Evolutionary conservation across 2,888 invertebrate genomes (phyloP).

Genomic region (Acanthopleura granulata): DNA sequence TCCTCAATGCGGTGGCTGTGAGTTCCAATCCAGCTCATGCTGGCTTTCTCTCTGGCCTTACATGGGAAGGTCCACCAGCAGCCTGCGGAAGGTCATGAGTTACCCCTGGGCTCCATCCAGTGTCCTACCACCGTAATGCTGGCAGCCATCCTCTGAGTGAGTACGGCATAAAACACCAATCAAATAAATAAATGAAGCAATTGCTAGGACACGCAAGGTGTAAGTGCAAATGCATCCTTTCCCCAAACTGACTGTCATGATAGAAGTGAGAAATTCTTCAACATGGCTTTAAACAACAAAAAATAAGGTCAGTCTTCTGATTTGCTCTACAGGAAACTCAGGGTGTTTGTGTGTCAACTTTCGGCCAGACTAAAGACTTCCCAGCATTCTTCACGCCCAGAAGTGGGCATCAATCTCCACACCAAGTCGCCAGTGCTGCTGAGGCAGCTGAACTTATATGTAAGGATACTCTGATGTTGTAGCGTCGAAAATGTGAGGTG

Average conservation of each 20-base stretch:
- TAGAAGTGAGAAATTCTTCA: conserved; percentile 1
- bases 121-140: too few relatives aligned
- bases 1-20: too few relatives aligned
- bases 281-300: background rate
- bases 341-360: conserved; percentile 90
- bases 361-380: conserved; percentile 79
- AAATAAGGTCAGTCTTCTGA: background rate
- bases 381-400: conserved; percentile 92
- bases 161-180: too few relatives aligned
- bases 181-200: background rate
- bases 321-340: conserved; percentile 84
- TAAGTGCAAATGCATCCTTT: background rate
- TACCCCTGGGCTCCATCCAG: too few relatives aligned
- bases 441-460: conserved; percentile 78
- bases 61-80: too few relatives aligned
- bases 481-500: too few relatives aligned
- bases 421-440: conserved; percentile 75
- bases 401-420: conserved; percentile 82
- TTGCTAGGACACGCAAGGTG: too few relatives aligned
- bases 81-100: too few relatives aligned
- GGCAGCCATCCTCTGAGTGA: too few relatives aligned
- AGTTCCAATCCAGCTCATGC: too few relatives aligned
- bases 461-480: conserved; percentile 26
- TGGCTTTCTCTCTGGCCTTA: too few relatives aligned
- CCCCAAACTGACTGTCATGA: too few relatives aligned